Evolutionary conservation across 2,797 vertebrate species (phyloP).

Genomic region (Aselliscus stoliczkanus): DNA sequence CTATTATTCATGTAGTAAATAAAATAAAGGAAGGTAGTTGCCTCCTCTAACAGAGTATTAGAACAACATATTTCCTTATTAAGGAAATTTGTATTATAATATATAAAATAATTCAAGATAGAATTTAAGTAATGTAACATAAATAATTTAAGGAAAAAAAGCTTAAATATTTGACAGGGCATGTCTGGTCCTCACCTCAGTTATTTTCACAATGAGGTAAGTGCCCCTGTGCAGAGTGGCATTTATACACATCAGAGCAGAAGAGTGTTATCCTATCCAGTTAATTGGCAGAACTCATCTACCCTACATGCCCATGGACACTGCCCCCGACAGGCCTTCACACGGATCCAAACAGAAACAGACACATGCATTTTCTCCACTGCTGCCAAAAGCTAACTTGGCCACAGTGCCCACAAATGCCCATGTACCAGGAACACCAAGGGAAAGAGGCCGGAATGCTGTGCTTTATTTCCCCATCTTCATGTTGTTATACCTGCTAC

Average conservation of each 20-base stretch:
- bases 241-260: background rate
- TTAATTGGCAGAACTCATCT: background rate
- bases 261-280: background rate
- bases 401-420: fast-evolving
- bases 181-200: background rate
- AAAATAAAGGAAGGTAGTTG: background rate
- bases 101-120: background rate
- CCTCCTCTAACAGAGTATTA: background rate
- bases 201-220: background rate
- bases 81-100: background rate
- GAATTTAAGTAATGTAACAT: background rate
- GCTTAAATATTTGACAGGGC: background rate
- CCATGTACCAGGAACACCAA: background rate
- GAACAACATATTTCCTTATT: background rate
- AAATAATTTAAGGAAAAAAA: background rate
- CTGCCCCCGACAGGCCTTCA: background rate
- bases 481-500: fast-evolving
- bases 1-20: background rate
- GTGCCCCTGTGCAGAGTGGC: background rate
- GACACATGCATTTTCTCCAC: background rate
- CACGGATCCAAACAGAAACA: background rate
- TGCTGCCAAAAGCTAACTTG: fast-evolving
- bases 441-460: background rate
- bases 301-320: fast-evolving
- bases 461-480: background rate